Evolutionary conservation across 2,113 vertebrate genomes (phyloP).

Genomic region (Hippotragus niger): DNA sequence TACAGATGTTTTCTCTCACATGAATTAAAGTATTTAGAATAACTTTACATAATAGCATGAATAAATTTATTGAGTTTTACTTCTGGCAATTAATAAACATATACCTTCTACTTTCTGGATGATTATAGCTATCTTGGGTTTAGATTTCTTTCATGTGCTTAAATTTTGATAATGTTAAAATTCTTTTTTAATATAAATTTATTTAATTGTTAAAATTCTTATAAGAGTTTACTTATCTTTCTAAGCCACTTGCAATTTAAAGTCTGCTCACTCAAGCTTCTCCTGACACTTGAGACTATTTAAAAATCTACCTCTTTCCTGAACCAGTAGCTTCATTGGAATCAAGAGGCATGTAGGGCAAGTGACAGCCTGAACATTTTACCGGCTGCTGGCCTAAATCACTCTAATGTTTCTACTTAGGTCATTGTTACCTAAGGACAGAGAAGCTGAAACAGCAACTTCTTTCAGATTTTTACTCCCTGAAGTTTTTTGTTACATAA

Average conservation of each 20-base stretch:
- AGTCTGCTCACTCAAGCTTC: not conserved
- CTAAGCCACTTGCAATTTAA: not conserved
- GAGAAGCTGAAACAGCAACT: conserved; percentile 43
- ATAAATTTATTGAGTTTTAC: not conserved
- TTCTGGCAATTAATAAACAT: not conserved
- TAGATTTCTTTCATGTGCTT: not conserved
- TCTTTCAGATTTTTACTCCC: conserved; percentile 22
- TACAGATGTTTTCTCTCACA: not conserved
- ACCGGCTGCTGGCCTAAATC: not conserved
- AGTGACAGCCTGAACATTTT: not conserved
- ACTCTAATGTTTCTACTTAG: conserved; percentile 21
- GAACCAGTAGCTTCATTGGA: not conserved
- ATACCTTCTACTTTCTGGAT: not conserved
- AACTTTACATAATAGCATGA: not conserved
- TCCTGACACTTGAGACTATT: not conserved
- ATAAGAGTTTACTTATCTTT: not conserved
- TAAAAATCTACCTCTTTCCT: not conserved
- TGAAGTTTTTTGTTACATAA: conserved; percentile 1
- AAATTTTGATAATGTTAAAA: not conserved
- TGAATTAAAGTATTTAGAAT: not conserved
- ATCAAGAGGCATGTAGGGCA: not conserved
- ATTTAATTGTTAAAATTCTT: not conserved
- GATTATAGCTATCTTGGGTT: not conserved
- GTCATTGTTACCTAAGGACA: conserved; percentile 11
- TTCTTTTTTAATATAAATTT: not conserved